Base-by-base conservation (phyloP, 2,113 vertebrate species). In the Gallinago jamesoni region DNA sequence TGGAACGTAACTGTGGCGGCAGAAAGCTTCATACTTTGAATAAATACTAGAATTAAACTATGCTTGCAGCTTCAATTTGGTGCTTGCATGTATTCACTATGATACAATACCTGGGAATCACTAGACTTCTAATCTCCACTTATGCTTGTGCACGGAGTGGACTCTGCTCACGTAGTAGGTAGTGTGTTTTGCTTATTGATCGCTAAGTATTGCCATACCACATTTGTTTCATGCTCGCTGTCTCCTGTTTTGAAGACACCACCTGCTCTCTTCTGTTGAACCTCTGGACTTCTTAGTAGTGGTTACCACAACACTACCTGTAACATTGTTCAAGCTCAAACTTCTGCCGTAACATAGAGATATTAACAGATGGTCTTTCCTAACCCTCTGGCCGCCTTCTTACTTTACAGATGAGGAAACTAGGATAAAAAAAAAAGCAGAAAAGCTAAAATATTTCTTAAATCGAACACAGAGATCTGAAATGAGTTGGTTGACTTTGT, bases 11-110 rank as follows among this genome's bases (percentile, higher is more conserved):
- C 85, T 62, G 55, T 18, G 75, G 21, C 79, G 5, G 9, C 15
- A 16, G 5, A 86, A 35, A 35, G 59, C n/a, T 53, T 20, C 4
- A 0, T 12, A 0, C 12, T 16, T 1, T 33, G 69, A 80, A 45
- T 7, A 73, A 86, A 55, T 10, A 3, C 6, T 39, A 8, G 56
- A 30, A 4, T 62, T 82, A 53, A 91, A 15, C 53, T 25, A 1
- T 6, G 18, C 0, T 0, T 52, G 35, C 45, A 35, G 35, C 27
- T 67, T 84, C 20, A 2, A 20, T 0, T 37, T 30, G 35, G 33
- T 73, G 24, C 27, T 62, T 37, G 0, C 7, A 4, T 31, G n/a
- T 24, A 3, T 68, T 48, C 48, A 3, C 5, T 67, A 37, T 16
- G 27, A 3, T 67, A 11, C 17, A 6, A 7, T 27, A 28, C 25